Conservation (phyloP, 2,113 vertebrate species). For the Thryonomys swinderianus region DNA sequence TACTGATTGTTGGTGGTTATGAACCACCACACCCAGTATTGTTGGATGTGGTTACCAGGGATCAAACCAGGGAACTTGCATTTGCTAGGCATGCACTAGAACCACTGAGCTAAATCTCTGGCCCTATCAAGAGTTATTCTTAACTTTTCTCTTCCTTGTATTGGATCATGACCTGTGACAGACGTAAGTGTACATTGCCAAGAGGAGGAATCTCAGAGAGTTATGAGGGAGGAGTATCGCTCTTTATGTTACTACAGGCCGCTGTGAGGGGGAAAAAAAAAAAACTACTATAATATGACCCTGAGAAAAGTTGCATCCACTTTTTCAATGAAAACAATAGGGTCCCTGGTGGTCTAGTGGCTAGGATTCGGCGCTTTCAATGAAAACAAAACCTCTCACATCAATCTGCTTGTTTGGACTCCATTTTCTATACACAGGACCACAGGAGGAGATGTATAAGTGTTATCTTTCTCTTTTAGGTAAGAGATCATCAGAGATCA, state of each 20-base stretch:
- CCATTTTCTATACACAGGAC: not conserved
- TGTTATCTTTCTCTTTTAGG: not conserved
- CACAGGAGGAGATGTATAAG: not conserved
- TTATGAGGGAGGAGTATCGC: not conserved
- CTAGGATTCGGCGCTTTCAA: too few relatives aligned
- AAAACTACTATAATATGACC: not conserved
- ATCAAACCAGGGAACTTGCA: too few relatives aligned
- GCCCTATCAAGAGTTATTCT: not conserved
- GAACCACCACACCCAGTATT: too few relatives aligned
- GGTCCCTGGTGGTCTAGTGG: too few relatives aligned
- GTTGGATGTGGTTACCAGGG: too few relatives aligned
- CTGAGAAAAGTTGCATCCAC: not conserved
- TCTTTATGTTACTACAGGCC: not conserved
- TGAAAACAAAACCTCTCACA: not conserved
- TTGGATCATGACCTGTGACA: not conserved
- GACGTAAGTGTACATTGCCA: not conserved
- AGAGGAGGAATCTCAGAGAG: not conserved
- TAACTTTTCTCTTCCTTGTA: not conserved
- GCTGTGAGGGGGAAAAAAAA: not conserved
- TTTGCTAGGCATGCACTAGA: too few relatives aligned
- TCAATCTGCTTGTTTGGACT: not conserved
- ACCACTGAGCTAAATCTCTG: too few relatives aligned
- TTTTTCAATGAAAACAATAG: not conserved
- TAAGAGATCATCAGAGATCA: conserved; percentile 8
- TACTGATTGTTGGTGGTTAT: too few relatives aligned